Evolutionary conservation across 2,888 invertebrate genomes (phyloP), one percentile per base, ranked within the genome.

Genomic region (Agonopterix alstromeriana): DNA sequence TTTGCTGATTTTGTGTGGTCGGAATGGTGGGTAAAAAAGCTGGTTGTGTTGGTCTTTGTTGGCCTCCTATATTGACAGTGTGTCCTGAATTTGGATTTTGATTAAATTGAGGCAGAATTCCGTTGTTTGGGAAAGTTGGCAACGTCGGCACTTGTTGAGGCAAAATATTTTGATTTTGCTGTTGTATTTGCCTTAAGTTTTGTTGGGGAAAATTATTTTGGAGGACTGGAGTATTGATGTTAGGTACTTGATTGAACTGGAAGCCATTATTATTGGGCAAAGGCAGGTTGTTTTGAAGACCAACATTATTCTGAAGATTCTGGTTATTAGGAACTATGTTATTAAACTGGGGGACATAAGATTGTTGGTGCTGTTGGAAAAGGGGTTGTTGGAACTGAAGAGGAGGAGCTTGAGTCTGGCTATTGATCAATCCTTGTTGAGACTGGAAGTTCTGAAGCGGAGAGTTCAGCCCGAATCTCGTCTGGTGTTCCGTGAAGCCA

Each of bases 401-500:
- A 36, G 82, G 65, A 8, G 73, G 63, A 7, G 67, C 63, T n/a
- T 79, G 75, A 4, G 80, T 61, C 3, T 82, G 79, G 49, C 70
- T 72, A 49, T 71, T 72, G 48, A 72, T 56, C 36, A 79, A 56
- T 42, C 61, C 58, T 12, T 68, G 60, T 54, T 80, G 84, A 41
- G 67, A 62, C 51, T 81, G 85, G 62, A 83, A 87, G 54, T 65
- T 80, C 61, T 85, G 87, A 4, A 88, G 69, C 1, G 84, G 84
- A 7, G 86, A 83, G 54, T 58, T 84, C 46, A 86, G 61, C 38
- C 87, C 88, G 56, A 87, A 88, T 75, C 88, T 80, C 41, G 86
- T 83, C 58, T 86, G 87, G 53, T 88, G 87, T 55, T 88, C 87
- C 54, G 58, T 84, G 67, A 87, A 86, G 42, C 84, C 85, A 41